phyloP scores from a whole-genome alignment of 1,140 invertebrate species.

The Dolichoris vasculosae region DNA sequence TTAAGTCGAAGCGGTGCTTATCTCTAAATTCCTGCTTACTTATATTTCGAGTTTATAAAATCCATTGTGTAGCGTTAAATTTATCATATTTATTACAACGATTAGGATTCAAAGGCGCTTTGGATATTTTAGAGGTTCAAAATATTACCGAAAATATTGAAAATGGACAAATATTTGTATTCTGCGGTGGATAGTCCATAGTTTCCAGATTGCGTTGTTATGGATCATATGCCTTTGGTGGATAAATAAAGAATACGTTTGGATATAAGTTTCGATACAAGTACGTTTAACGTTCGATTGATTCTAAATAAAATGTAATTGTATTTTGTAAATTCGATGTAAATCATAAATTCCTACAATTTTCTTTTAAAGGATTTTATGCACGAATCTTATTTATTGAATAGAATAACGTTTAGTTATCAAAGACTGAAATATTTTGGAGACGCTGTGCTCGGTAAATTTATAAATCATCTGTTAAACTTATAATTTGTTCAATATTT shows the following conservation, averaged over 20 bases:
- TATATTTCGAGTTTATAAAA: not conserved
- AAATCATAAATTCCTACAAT: too few relatives aligned
- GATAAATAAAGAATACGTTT: conserved; percentile 78
- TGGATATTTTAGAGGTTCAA: conserved; percentile 84
- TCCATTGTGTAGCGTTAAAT: not conserved
- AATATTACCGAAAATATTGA: conserved; percentile 76
- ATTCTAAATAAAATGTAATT: not conserved
- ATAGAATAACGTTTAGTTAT: conserved; percentile 91
- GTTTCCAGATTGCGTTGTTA: conserved; percentile 64
- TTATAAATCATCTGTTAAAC: not conserved
- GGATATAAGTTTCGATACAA: conserved; percentile 80
- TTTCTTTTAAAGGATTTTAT: conserved; percentile 86
- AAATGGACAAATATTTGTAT: conserved; percentile 62
- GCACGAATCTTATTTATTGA: conserved; percentile 92
- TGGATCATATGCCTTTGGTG: conserved; percentile 72
- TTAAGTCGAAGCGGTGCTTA: conserved; percentile 85
- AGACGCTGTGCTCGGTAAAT: conserved; percentile 88
- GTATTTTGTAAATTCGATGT: not conserved
- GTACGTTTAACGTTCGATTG: conserved; percentile 61
- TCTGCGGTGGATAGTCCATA: conserved; percentile 57
- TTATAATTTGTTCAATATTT: conserved; percentile 20
- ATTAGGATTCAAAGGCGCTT: conserved; percentile 75
- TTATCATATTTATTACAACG: conserved; percentile 63
- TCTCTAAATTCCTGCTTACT: conserved; percentile 68
- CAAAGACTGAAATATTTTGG: conserved; percentile 96